Conservation (phyloP, 2,113 vertebrate species). For the Sialia sialis region DNA sequence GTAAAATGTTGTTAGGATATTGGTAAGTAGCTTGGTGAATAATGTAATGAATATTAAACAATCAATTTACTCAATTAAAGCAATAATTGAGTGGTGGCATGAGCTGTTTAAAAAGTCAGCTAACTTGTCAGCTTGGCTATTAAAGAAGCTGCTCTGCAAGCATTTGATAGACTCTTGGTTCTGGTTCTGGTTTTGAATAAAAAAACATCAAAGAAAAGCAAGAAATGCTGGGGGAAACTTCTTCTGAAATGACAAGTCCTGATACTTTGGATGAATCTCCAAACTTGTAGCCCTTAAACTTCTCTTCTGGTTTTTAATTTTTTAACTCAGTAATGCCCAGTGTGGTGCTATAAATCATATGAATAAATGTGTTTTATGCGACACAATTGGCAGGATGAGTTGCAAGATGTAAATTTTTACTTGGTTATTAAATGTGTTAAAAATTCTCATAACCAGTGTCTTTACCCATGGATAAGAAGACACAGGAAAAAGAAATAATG, state of each 20-base stretch:
- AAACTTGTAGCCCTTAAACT: not conserved
- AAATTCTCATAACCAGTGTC: not conserved
- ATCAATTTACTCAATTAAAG: not conserved
- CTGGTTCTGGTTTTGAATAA: not conserved
- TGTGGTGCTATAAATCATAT: not conserved
- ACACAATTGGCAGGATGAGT: not conserved
- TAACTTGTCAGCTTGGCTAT: not conserved
- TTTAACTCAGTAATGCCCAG: not conserved
- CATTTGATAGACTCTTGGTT: not conserved
- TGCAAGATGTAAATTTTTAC: not conserved
- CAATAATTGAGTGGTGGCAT: not conserved
- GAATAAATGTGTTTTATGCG: not conserved
- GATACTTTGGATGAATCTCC: not conserved
- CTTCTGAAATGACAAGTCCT: not conserved
- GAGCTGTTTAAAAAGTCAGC: not conserved
- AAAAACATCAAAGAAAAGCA: not conserved
- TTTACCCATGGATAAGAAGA: not conserved
- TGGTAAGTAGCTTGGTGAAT: not conserved
- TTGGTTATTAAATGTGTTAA: not conserved
- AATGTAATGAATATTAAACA: not conserved
- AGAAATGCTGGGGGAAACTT: not conserved
- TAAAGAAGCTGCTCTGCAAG: not conserved
- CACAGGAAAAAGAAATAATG: not conserved
- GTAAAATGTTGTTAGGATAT: not conserved
- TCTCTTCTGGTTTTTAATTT: not conserved